A percentile compares a stretch with the other conserved stretches of the same genome.
Evolutionary conservation across 2,888 invertebrate genomes (phyloP).

Genomic region (Plagiodera versicolora): DNA sequence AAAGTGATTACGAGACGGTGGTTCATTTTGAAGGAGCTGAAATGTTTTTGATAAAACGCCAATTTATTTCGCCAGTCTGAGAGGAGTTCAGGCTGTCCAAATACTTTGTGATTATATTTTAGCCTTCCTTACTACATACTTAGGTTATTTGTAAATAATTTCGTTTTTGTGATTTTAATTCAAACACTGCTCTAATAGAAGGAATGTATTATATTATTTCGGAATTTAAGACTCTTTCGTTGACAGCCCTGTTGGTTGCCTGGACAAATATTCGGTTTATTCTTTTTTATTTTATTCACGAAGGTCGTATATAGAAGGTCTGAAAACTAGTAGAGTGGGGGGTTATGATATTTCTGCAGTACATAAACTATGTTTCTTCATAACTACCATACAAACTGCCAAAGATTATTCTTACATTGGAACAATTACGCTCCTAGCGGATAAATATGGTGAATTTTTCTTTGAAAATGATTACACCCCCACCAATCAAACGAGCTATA

Average conservation of each 20-base stretch:
- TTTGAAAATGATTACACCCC: too few relatives aligned
- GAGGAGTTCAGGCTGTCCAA: not conserved
- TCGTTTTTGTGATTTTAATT: not conserved
- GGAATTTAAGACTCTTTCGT: not conserved
- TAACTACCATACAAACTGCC: too few relatives aligned
- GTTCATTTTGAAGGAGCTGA: not conserved
- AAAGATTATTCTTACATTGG: too few relatives aligned
- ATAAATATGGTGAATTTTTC: too few relatives aligned
- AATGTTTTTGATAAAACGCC: not conserved
- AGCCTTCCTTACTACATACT: not conserved
- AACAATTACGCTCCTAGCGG: too few relatives aligned
- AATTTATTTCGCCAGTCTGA: not conserved
- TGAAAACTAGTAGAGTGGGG: too few relatives aligned
- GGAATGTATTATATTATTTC: not conserved
- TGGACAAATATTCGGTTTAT: not conserved
- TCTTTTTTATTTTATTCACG: not conserved
- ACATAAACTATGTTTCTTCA: too few relatives aligned
- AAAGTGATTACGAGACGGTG: constrained; percentile 22
- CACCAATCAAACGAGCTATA: too few relatives aligned
- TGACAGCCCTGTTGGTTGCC: not conserved
- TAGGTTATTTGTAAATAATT: not conserved
- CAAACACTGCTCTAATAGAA: not conserved
- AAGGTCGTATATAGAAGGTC: too few relatives aligned
- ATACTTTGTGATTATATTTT: not conserved
- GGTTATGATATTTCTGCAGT: too few relatives aligned